Conservation (phyloP, 2,888 invertebrate species). For the Trilocha varians region DNA sequence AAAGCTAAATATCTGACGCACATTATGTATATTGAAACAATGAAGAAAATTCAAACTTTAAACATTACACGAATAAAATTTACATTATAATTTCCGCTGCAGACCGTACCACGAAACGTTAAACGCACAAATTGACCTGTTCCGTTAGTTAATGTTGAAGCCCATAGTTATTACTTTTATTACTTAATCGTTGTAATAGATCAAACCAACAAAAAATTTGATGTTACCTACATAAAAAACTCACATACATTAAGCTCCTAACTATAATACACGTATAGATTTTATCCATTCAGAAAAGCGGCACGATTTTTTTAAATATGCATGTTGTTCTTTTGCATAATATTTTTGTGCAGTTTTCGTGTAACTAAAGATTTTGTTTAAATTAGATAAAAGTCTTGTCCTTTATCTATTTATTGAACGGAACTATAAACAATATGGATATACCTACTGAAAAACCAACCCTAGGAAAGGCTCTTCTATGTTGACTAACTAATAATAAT, state of each 20-base stretch:
- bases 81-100: conserved; percentile 7
- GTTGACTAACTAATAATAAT: too few species aligned
- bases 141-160: conserved; percentile 45
- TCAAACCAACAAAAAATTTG: conserved; percentile 28
- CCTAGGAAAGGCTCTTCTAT: too few species aligned
- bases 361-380: not conserved
- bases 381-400: too few species aligned
- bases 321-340: not conserved
- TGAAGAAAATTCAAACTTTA: too few species aligned
- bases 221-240: conserved; percentile 16
- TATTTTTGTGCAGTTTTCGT: not conserved
- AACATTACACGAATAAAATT: not conserved
- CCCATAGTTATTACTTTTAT: conserved; percentile 50
- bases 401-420: too few species aligned
- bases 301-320: not conserved
- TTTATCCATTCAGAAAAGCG: not conserved
- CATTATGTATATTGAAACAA: too few species aligned
- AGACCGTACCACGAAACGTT: conserved; percentile 10
- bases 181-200: conserved; percentile 53
- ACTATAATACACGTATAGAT: not conserved
- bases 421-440: too few species aligned
- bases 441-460: too few species aligned
- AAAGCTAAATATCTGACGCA: too few species aligned
- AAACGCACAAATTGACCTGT: conserved; percentile 43
- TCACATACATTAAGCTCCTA: not conserved